Conservation (phyloP, 2,113 vertebrate genomes). For the Raja brachyura region DNA sequence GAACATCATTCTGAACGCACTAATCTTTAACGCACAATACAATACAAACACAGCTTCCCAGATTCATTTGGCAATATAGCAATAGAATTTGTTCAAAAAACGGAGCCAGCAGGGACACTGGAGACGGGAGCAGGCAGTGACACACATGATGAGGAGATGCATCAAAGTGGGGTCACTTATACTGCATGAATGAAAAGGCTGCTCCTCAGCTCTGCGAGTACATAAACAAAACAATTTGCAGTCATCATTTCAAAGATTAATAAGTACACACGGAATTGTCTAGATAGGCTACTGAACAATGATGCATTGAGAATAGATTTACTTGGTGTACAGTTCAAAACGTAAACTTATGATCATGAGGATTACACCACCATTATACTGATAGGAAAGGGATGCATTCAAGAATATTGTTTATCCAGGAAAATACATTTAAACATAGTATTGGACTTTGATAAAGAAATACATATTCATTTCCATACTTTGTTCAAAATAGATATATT, state of each 20-base stretch:
- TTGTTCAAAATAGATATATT: slow-evolving; percentile 17
- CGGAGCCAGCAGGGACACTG: slow-evolving; percentile 11
- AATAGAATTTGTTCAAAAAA: slow-evolving; percentile 22
- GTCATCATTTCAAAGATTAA: slow-evolving; percentile 10
- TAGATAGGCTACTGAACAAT: slow-evolving; percentile 5
- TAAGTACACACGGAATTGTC: slow-evolving; percentile 28
- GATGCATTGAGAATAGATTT: neutral
- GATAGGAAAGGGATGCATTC: slow-evolving; percentile 6
- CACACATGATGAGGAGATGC: slow-evolving; percentile 3
- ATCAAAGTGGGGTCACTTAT: neutral
- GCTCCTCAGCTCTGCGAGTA: neutral
- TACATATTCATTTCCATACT: slow-evolving; percentile 20
- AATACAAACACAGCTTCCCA: slow-evolving; percentile 18
- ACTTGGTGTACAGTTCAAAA: neutral
- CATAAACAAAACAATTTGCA: neutral
- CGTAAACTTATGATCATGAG: neutral
- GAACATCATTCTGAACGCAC: slow-evolving; percentile 14
- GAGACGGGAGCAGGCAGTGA: neutral
- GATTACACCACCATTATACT: slow-evolving; percentile 25
- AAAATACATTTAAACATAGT: slow-evolving; percentile 11
- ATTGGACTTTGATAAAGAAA: slow-evolving; percentile 24
- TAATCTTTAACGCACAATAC: slow-evolving; percentile 18
- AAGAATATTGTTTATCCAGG: slow-evolving; percentile 21
- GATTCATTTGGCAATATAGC: slow-evolving; percentile 31
- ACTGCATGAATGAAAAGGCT: slow-evolving; percentile 25